A percentile compares a stretch with the other conserved stretches of the same genome.
Evolutionary conservation across 2,797 vertebrate genomes (phyloP).

Genomic region (Masticophis lateralis): DNA sequence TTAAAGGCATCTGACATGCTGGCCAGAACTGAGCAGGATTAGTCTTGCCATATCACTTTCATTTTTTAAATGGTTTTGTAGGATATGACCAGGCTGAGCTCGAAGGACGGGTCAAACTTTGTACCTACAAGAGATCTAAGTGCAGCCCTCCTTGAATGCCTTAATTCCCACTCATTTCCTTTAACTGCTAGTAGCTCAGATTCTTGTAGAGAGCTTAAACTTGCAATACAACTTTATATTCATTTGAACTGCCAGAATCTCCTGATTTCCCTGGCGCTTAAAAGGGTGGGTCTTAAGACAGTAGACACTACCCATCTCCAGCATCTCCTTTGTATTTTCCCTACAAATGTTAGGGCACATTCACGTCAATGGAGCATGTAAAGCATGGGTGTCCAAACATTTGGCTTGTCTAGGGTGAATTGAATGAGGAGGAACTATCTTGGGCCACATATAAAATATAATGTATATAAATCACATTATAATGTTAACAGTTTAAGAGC

Average conservation of each 20-base stretch:
- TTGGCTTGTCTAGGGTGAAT: background rate
- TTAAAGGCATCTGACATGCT: background rate
- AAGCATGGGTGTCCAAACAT: background rate
- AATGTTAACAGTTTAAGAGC: background rate
- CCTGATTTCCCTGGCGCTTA: background rate
- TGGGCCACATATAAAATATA: background rate
- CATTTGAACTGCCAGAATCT: background rate
- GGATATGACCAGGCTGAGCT: background rate
- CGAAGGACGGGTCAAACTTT: background rate
- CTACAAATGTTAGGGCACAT: background rate
- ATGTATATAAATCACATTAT: background rate
- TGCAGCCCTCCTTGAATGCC: background rate
- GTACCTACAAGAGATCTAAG: background rate
- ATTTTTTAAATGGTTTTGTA: background rate
- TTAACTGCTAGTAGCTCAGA: background rate
- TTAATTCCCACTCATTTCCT: background rate
- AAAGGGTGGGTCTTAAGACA: background rate
- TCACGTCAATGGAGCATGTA: background rate
- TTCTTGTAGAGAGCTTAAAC: background rate
- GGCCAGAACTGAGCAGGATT: background rate
- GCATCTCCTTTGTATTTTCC: background rate
- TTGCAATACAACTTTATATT: background rate
- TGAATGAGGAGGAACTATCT: background rate
- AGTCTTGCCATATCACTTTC: background rate
- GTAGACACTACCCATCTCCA: background rate